These are phyloP conservation scores for Epinotia nisella DNA, from an alignment of 2,888 invertebrate species.

Conservation along the genomic window DNA sequence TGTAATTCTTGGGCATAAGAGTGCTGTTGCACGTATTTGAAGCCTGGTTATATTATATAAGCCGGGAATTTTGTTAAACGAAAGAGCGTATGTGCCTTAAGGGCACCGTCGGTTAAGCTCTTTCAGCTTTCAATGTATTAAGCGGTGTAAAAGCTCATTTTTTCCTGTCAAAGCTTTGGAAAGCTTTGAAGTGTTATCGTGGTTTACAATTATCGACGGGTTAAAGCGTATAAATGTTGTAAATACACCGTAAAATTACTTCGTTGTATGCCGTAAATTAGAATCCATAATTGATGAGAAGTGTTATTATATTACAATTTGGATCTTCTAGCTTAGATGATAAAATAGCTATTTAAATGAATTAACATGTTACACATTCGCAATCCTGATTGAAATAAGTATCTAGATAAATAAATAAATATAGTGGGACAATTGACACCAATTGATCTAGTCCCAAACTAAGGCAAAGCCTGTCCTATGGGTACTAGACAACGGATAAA, in stretches of 20 bases:
- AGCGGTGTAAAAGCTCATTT: slow-evolving; percentile 10
- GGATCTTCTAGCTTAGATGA: not conserved
- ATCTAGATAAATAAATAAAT: no score
- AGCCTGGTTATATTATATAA: not conserved
- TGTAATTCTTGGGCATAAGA: not conserved
- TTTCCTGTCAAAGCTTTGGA: slow-evolving; percentile 11
- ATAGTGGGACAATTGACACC: no score
- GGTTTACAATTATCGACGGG: slow-evolving; percentile 22
- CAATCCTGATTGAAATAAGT: no score
- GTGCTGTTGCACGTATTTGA: not conserved
- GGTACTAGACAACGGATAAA: no score
- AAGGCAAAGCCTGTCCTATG: no score
- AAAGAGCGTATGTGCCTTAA: not conserved
- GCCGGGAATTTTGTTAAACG: not conserved
- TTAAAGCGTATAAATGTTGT: slow-evolving; percentile 20
- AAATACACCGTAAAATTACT: slow-evolving; percentile 25
- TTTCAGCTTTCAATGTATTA: not conserved
- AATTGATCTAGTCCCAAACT: no score
- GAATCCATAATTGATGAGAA: not conserved
- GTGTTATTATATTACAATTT: not conserved
- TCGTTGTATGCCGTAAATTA: not conserved
- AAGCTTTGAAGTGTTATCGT: slow-evolving; percentile 7
- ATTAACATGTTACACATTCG: no score
- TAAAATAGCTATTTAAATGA: no score
- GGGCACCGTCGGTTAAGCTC: not conserved